phyloP scores from a whole-genome alignment of 2,113 vertebrate genomes.

The Orientallactaga bullata region DNA sequence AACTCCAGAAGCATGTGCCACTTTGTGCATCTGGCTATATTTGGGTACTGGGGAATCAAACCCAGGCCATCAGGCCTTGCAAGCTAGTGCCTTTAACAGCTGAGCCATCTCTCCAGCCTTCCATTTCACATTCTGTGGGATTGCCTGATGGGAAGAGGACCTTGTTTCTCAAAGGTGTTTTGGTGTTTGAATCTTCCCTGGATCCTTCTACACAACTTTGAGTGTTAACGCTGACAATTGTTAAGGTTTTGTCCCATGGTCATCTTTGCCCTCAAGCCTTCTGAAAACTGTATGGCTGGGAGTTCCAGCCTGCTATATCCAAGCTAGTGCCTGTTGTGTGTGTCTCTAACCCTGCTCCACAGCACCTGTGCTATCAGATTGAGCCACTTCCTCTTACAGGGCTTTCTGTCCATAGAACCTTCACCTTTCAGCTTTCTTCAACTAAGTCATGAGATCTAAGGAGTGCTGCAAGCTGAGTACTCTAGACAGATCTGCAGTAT shows the following conservation, averaged over 20 bases:
- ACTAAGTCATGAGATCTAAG: background rate
- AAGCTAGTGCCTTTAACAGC: too few relatives aligned
- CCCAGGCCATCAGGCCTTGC: too few relatives aligned
- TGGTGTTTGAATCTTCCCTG: background rate
- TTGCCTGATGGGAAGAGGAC: background rate
- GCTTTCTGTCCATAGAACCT: background rate
- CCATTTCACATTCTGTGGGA: too few relatives aligned
- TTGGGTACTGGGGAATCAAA: too few relatives aligned
- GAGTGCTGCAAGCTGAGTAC: background rate
- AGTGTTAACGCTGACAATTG: fast-evolving
- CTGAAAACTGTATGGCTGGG: background rate
- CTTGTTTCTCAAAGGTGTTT: background rate
- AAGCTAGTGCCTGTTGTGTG: background rate
- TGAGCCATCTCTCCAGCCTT: too few relatives aligned
- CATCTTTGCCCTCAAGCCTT: background rate
- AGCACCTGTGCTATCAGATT: fast-evolving
- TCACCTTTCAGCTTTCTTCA: background rate
- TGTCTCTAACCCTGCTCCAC: background rate
- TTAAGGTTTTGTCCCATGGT: background rate
- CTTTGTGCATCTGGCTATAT: too few relatives aligned
- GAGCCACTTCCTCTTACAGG: background rate
- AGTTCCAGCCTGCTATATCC: background rate
- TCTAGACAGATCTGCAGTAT: background rate
- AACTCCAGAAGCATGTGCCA: too few relatives aligned
- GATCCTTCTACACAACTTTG: background rate